Percentiles rank a stretch among this genome's conserved stretches.
Conservation (phyloP, 2,797 vertebrate species). For the Danio aesculapii region DNA sequence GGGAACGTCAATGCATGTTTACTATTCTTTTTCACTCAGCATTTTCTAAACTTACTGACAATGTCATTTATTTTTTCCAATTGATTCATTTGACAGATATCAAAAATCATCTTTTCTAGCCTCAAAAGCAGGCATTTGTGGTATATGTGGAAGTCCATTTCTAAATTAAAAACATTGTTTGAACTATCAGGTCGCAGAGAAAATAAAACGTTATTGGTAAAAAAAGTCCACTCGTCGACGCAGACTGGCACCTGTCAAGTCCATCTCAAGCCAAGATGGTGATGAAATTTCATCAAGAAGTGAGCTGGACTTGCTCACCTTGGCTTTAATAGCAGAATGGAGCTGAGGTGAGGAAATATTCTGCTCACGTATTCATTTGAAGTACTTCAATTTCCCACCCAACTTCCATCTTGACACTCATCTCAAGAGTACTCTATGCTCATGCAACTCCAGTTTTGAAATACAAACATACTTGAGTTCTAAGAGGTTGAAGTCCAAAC, state of each 20-base stretch:
- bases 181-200: not conserved
- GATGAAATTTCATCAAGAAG: slow-evolving; percentile 42
- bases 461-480: slow-evolving; percentile 17
- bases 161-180: slow-evolving; percentile 11
- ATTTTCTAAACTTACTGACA: slow-evolving; percentile 3
- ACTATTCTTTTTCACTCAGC: slow-evolving; percentile 5
- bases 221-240: not conserved
- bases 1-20: not conserved
- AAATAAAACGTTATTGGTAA: slow-evolving; percentile 12
- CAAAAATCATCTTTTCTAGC: not conserved
- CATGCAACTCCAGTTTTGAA: slow-evolving; percentile 13
- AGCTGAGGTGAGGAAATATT: slow-evolving; percentile 19
- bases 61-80: not conserved
- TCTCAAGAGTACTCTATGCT: slow-evolving; percentile 19
- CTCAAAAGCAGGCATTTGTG: not conserved
- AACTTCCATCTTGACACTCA: slow-evolving; percentile 31
- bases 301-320: not conserved
- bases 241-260: slow-evolving; percentile 27
- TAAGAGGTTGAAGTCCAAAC: not conserved
- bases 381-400: slow-evolving; percentile 10
- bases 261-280: not conserved
- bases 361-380: not conserved
- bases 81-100: slow-evolving; percentile 8
- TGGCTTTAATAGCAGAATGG: not conserved
- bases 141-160: slow-evolving; percentile 2